Evolutionary conservation across 2,888 invertebrate species (phyloP).

Genomic region (Drosophila mayaguana): DNA sequence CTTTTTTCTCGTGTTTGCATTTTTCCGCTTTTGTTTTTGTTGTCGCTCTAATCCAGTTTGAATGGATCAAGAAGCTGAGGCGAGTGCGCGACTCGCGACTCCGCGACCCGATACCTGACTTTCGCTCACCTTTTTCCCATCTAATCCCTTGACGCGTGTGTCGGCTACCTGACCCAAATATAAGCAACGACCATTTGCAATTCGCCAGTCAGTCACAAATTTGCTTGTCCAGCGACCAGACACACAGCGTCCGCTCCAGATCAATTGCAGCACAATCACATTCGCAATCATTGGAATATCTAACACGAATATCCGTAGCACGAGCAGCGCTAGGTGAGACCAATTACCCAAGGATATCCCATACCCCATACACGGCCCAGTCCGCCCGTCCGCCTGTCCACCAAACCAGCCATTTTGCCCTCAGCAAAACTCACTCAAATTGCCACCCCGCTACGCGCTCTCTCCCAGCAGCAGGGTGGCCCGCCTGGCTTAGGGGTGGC

Average conservation of each 20-base stretch:
- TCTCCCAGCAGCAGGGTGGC: not conserved
- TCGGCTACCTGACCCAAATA: constrained; percentile 55
- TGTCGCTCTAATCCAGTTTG: constrained; percentile 65
- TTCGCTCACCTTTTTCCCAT: constrained; percentile 55
- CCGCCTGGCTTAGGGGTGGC: constrained; percentile 72
- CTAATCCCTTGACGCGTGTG: constrained; percentile 76
- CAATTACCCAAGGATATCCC: constrained; percentile 22
- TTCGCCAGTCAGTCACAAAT: constrained; percentile 56
- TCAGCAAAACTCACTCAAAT: constrained; percentile 66
- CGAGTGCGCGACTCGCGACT: constrained; percentile 38
- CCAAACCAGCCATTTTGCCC: constrained; percentile 52
- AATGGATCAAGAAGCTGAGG: constrained; percentile 67
- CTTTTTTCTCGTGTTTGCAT: constrained; percentile 11
- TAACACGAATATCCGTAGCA: constrained; percentile 4
- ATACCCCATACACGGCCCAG: not conserved
- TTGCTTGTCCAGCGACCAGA: constrained; percentile 49
- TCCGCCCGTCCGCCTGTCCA: too few species aligned
- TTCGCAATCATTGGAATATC: constrained; percentile 55
- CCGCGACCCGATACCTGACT: constrained; percentile 70
- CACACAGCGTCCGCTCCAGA: constrained; percentile 26
- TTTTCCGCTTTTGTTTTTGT: constrained; percentile 17
- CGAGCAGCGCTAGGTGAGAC: constrained; percentile 48
- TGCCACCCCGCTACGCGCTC: constrained; percentile 32
- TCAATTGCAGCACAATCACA: constrained; percentile 1
- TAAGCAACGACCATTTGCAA: constrained; percentile 49